Evolutionary conservation across 2,797 vertebrate species (phyloP).

Genomic region (Rhodeus uyekii): DNA sequence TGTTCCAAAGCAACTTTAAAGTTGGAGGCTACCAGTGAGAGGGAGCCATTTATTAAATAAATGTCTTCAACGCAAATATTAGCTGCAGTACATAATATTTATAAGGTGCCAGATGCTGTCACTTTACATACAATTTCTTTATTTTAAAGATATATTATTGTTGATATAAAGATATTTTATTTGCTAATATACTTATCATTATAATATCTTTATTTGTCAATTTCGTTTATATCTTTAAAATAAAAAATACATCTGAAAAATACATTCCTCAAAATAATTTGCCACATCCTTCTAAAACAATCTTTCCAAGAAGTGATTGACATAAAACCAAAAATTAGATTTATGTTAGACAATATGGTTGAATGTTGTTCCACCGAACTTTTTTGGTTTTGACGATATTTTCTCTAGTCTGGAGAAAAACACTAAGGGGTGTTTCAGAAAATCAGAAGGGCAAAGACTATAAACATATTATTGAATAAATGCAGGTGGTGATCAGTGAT

Average conservation of each 20-base stretch:
- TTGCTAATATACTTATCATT: neutral
- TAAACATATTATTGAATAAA: neutral
- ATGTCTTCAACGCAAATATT: neutral
- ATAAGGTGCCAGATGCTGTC: neutral
- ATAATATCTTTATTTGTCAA: neutral
- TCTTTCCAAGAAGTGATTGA: neutral
- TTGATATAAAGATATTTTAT: too few relatives aligned
- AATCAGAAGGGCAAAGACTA: too few relatives aligned
- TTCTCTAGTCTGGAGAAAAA: too few relatives aligned
- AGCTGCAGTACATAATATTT: neutral
- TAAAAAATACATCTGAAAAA: neutral
- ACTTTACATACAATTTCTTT: too few relatives aligned
- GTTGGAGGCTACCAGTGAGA: neutral
- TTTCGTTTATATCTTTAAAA: neutral
- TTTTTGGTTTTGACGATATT: too few relatives aligned
- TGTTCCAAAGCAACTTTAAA: constrained; percentile 5
- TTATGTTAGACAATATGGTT: neutral
- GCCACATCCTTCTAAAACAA: neutral
- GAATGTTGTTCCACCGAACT: neutral
- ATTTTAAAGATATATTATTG: too few relatives aligned
- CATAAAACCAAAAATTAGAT: neutral
- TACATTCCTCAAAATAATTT: neutral
- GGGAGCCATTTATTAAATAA: neutral
- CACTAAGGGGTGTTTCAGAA: too few relatives aligned
- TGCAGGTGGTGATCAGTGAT: neutral